Base-by-base conservation (phyloP, 2,113 vertebrate genomes). In the Gallinago paraguaiae region DNA sequence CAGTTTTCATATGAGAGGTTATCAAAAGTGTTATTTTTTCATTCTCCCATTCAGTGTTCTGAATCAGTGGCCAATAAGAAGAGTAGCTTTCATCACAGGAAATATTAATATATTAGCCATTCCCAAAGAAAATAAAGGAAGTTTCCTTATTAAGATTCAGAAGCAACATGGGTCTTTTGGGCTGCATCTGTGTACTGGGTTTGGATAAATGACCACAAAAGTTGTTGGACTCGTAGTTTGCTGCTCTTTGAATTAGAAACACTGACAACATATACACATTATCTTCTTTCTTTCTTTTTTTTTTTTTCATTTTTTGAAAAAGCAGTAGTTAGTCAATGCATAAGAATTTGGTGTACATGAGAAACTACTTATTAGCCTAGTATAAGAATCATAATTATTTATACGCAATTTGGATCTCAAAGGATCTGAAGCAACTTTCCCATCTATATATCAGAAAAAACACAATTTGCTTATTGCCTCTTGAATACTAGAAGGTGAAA, bases 111-210 rank as follows among this genome's bases (percentile, higher is more conserved):
- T 60, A 91, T 91, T 68, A 92, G 72, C 76, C 51, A 78, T 71
- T 67, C 43, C 46, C 78, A n/a, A 65, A 82, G 43, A 74, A 92
- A 92, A 89, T 7, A 75, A 75, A 91, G 28, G 30, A 75, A 35
- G 18, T n/a, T 41, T 48, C 35, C 50, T 67, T 54, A 46, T 10
- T 88, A 84, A 13, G 37, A 22, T 50, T 75, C 12, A 23, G 81
- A 93, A 96, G 91, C 88, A 96, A 92, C 60, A 86, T 68, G 76
- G 79, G 46, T 88, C 80, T 94, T 94, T 84, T 30, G 35, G 25
- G 61, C 41, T 92, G 81, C 48, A 71, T 74, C 59, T 86, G 22
- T 68, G 81, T 48, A 35, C 28, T 31, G 4, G 13, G 30, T 61
- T 77, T 63, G 20, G 5, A 69, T 53, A 87, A 82, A 43, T 3